Conservation (phyloP, 2,797 vertebrate genomes). For the Arctocebus calabarensis region DNA sequence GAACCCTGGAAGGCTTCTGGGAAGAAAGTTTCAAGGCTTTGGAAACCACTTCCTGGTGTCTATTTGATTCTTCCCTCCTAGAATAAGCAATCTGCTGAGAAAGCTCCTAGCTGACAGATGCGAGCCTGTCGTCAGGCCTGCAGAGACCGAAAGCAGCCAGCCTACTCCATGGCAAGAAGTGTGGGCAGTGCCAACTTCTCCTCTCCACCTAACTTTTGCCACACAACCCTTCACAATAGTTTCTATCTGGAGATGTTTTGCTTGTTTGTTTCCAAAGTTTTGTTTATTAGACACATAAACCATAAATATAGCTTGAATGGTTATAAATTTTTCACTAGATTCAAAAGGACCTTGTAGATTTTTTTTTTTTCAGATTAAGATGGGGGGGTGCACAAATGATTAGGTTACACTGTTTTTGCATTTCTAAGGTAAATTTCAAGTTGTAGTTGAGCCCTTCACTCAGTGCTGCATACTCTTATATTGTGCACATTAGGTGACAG, state of each 20-base stretch:
- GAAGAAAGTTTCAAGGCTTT: conserved; percentile 69
- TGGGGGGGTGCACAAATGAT: too few relatives aligned
- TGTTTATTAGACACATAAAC: too few relatives aligned
- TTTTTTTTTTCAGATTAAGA: too few relatives aligned
- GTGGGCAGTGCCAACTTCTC: conserved; percentile 26
- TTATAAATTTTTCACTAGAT: too few relatives aligned
- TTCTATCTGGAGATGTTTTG: background rate
- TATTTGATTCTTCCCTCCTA: conserved; percentile 81
- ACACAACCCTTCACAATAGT: background rate
- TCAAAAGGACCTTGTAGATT: too few relatives aligned
- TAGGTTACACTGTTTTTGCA: too few relatives aligned
- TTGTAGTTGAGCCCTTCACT: too few relatives aligned
- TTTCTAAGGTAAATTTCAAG: too few relatives aligned
- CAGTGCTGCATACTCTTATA: too few relatives aligned
- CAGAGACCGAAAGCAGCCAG: conserved; percentile 74
- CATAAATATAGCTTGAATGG: too few relatives aligned
- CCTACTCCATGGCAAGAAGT: conserved; percentile 61
- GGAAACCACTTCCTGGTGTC: conserved; percentile 73
- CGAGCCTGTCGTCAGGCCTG: conserved; percentile 79
- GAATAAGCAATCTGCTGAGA: conserved; percentile 79
- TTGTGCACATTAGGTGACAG: too few relatives aligned
- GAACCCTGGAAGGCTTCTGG: conserved; percentile 35
- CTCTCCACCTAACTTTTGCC: background rate
- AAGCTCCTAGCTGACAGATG: conserved; percentile 71
- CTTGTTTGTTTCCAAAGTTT: too few relatives aligned